Evolutionary conservation across 1,140 invertebrate species (phyloP).

Genomic region (Drosophila insularis): DNA sequence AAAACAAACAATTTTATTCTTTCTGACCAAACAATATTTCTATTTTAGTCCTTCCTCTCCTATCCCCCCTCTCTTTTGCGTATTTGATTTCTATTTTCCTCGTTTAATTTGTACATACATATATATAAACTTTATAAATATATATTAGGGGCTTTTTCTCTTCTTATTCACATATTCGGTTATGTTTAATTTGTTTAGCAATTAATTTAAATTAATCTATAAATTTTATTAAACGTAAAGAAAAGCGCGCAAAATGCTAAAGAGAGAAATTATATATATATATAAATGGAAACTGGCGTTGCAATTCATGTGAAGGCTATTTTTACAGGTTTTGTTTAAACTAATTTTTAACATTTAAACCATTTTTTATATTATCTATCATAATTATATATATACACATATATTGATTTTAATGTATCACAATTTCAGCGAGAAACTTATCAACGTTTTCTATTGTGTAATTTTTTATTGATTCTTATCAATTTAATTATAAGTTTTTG

Average conservation of each 20-base stretch:
- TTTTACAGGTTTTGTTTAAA: constrained; percentile 81
- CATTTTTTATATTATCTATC: constrained; percentile 51
- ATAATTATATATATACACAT: constrained; percentile 23
- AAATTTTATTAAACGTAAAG: constrained; percentile 27
- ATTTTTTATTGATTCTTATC: constrained; percentile 72
- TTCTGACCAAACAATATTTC: background rate
- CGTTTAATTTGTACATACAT: constrained; percentile 10
- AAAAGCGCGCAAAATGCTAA: constrained; percentile 49
- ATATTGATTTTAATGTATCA: constrained; percentile 32
- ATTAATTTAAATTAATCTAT: constrained; percentile 5
- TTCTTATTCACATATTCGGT: background rate
- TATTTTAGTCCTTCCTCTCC: constrained; percentile 17
- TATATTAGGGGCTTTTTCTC: background rate
- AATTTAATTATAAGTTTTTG: constrained; percentile 63
- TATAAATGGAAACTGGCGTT: constrained; percentile 41
- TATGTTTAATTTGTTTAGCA: constrained; percentile 4
- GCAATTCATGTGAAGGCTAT: constrained; percentile 76
- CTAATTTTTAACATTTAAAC: constrained; percentile 63
- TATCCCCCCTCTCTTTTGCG: background rate
- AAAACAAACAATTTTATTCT: constrained; percentile 17
- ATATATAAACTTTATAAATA: constrained; percentile 9
- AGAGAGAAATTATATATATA: constrained; percentile 6
- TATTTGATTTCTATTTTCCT: background rate
- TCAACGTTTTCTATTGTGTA: constrained; percentile 64
- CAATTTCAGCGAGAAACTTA: constrained; percentile 41